phyloP scores from a whole-genome alignment of 2,797 vertebrate species.

The Vireo griseus region DNA sequence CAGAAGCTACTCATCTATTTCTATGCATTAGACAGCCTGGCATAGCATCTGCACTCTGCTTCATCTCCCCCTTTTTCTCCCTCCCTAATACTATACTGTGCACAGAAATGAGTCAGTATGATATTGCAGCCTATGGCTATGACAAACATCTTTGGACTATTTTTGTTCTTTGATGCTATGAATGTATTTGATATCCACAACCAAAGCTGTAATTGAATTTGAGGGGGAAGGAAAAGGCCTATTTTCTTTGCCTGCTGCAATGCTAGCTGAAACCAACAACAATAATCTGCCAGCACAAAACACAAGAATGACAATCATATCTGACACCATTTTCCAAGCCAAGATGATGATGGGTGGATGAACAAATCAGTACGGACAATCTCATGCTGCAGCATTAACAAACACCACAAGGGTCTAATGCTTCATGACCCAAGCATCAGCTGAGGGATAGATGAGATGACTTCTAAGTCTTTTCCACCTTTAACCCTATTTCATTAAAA shows the following conservation, averaged over 20 bases:
- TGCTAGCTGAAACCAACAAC: conserved; percentile 17
- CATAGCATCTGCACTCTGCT: background rate
- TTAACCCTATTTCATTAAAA: background rate
- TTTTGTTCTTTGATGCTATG: conserved; percentile 22
- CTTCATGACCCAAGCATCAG: background rate
- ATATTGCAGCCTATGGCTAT: conserved; percentile 17
- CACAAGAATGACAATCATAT: background rate
- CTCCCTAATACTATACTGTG: background rate
- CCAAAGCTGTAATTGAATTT: conserved; percentile 34
- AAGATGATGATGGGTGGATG: conserved; percentile 15
- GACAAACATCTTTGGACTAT: conserved; percentile 29
- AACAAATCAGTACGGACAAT: conserved; percentile 40
- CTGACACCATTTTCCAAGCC: conserved; percentile 22
- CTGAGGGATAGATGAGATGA: background rate
- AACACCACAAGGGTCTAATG: background rate
- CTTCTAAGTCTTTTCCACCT: background rate
- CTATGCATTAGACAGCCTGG: background rate
- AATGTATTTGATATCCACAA: conserved; percentile 32
- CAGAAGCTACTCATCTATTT: background rate
- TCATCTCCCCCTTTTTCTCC: background rate
- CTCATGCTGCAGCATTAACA: background rate
- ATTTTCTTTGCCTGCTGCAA: conserved; percentile 17
- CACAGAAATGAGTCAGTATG: conserved; percentile 28
- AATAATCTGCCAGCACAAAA: background rate
- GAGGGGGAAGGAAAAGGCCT: conserved; percentile 25